Evolutionary conservation across 2,797 vertebrate genomes (phyloP).

Genomic region (Uromys caudimaculatus): DNA sequence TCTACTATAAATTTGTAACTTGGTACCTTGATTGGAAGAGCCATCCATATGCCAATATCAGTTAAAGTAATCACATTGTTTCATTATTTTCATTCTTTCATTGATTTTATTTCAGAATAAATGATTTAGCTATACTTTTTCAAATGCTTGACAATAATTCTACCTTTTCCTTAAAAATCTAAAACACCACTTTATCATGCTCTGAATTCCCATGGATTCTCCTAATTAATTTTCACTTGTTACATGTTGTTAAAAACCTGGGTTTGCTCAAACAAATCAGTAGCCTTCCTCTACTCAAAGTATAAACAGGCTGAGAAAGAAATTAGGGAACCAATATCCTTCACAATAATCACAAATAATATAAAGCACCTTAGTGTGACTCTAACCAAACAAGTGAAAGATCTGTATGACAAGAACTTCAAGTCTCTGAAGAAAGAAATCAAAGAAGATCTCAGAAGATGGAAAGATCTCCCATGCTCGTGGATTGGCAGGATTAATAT

Average conservation of each 20-base stretch:
- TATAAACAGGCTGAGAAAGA: too few species aligned
- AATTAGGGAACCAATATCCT: too few species aligned
- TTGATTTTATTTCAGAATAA: conserved; percentile 4
- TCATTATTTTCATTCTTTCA: not conserved
- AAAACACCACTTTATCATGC: not conserved
- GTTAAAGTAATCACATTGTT: not conserved
- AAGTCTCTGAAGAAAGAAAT: too few species aligned
- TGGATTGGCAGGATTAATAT: too few species aligned
- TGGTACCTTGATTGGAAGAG: not conserved
- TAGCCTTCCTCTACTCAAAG: too few species aligned
- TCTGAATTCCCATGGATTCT: not conserved
- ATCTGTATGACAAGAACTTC: too few species aligned
- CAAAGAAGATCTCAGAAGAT: too few species aligned
- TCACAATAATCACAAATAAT: too few species aligned
- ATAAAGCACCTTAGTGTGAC: too few species aligned
- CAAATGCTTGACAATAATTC: not conserved
- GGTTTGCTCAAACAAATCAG: not conserved
- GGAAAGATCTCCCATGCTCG: too few species aligned
- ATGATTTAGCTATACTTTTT: not conserved
- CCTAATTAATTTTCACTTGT: not conserved
- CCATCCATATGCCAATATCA: not conserved
- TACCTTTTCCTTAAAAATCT: not conserved
- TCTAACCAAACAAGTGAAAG: too few species aligned
- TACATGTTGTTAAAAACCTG: not conserved
- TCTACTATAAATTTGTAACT: not conserved